Base-by-base conservation (phyloP, 2,797 vertebrate genomes). In the Vultur gryphus region DNA sequence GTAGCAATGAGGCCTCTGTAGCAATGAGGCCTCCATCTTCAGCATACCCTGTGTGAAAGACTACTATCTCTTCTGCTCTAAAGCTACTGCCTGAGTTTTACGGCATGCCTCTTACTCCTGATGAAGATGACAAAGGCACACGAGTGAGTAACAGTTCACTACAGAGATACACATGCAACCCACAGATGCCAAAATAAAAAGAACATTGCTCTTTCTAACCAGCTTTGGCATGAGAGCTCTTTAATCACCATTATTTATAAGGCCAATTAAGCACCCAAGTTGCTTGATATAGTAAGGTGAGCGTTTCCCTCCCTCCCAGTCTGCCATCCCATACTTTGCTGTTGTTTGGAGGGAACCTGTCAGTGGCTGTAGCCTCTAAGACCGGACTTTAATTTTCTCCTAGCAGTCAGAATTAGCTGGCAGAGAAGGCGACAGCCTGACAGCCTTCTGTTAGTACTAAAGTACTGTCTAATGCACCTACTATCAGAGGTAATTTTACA, bases 401-500 rank as follows among this genome's bases (percentile, higher is more conserved):
- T 41, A 90, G 58, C 65, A 90, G 62, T 65, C 55, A 87, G 70
- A 92, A 62, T 21, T 85, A 78, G 70, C 76, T 67, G 29, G 48
- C 28, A 91, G 83, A 59, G 39, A 80, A 83, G 72, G 75, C 37
- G 16, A 82, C 31, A 75, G 46, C 37, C 75, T 82, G 52, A 91
- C 95, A 97, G 95, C 91, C 90, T 80, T 95, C 86, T 85, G 35
- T 85, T 95, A 83, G 77, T 41, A 80, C 71, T 87, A 82, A 96
- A 96, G 69, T 75, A 59, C 93, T 87, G 62, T 20, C 86, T 93
- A 89, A 88, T 95, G 81, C 95, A 96, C 61, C 96, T 95, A 89
- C 95, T 94, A 94, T 94, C 89, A 65, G 82, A 96, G 76, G 91
- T 90, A 92, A 97, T 97, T 97, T 96, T 93, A 90, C 72, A 75